Conservation (phyloP, 2,113 vertebrate genomes). For the Hemiscyllium ocellatum region DNA sequence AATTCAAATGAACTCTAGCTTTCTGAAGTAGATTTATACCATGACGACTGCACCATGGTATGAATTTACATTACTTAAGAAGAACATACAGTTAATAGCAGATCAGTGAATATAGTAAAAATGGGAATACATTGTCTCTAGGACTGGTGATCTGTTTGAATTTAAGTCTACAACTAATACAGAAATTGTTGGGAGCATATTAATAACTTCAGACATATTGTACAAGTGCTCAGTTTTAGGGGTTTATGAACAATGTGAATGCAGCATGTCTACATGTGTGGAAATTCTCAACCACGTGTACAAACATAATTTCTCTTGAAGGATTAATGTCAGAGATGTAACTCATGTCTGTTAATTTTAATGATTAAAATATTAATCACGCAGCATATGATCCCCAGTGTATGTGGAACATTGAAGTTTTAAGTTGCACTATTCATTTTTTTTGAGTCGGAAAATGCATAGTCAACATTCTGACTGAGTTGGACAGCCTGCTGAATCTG, state of each 20-base stretch:
- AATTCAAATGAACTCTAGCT: not conserved
- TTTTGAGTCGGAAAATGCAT: not conserved
- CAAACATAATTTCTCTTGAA: not conserved
- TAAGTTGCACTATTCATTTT: not conserved
- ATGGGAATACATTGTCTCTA: not conserved
- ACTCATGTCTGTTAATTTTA: not conserved
- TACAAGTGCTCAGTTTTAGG: not conserved
- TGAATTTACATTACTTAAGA: not conserved
- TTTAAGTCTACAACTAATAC: not conserved
- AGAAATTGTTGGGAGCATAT: not conserved
- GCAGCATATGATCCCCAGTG: not conserved
- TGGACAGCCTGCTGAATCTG: not conserved
- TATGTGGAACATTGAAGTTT: not conserved
- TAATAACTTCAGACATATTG: not conserved
- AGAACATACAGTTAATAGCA: not conserved
- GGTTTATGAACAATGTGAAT: not conserved
- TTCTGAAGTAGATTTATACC: not conserved
- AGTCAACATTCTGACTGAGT: not conserved
- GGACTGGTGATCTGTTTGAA: not conserved
- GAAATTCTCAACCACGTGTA: not conserved
- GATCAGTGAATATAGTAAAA: not conserved
- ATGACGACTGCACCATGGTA: not conserved
- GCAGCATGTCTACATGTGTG: not conserved
- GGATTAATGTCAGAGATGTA: not conserved
- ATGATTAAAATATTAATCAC: not conserved